Base-by-base conservation (phyloP, 2,797 vertebrate genomes). In the Threskiornis aethiopicus region DNA sequence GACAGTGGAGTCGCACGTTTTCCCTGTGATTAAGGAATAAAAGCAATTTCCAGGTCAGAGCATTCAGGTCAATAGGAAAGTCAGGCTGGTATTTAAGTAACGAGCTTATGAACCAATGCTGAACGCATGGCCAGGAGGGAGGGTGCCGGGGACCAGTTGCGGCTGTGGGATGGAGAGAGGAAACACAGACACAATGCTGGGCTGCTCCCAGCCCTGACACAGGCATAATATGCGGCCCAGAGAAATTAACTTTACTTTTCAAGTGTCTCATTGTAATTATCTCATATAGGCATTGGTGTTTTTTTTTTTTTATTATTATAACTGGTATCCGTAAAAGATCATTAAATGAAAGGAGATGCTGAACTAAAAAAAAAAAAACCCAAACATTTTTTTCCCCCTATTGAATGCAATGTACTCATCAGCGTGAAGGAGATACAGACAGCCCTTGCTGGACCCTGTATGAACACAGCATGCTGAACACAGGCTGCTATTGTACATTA, bases 1-100 rank as follows among this genome's bases (percentile, higher is more conserved):
- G 98, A 99, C 98, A 91, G 99, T 97, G 95, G 99, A 99, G 93
- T 99, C 99, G 72, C 99, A 99, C 11, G 97, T 98, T 99, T 99
- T 99, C 80, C 99, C 99, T 99, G 98, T 61, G 85, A 98, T 97
- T 96, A 98, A 52, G 41, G 51, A 94, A 95, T 16, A 94, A 90
- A 96, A 87, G 25, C 19, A 87, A 62, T 84, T 82, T 81, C 65
- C 72, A 90, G 61, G 77, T 97, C 83, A 97, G 75, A 86, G 20
- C 6, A 19, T n/a, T 39, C 31, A 28, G 22, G 49, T 35, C 33
- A 58, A 9, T 9, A 77, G 46, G 44, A 55, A 87, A 80, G 28
- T 21, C 64, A 47, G 64, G 67, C 13, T 80, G 66, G n/a, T 52
- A 39, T 57, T 79, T 28, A 37, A 78, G 24, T 16, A 62, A 78